Base-by-base conservation (phyloP, 2,888 invertebrate species). In the Spisula subtruncata region DNA sequence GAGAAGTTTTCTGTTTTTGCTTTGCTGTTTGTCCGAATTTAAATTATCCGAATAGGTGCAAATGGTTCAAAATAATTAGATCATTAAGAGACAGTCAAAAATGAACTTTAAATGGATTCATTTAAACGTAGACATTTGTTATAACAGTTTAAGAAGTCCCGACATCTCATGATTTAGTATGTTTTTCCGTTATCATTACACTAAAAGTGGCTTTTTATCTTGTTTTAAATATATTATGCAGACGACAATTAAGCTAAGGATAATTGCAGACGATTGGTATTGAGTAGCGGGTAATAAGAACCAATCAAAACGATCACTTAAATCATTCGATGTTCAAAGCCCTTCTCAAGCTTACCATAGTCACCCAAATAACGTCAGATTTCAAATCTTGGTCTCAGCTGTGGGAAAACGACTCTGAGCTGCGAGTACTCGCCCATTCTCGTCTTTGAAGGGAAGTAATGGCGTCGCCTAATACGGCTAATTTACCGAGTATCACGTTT, bases 391-490 rank as follows among this genome's bases (percentile, higher is more conserved):
- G 75, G 35, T 32, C 35, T 75, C 32, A 18, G 75, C 29, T 71
- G 85, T 85, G 85, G 85, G 85, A 85, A 85, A 80, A 41, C 54
- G n/a, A 32, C 48, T 46, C 29, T 6, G 51, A 85, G 14, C 29
- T 5, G 48, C 20, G 32, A 54, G 32, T 25, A 10, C 51, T 85
- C 51, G 41, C n/a, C 71, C 54, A 48, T 56, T 20, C 20, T 20
- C 51, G 51, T 56, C 83, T 90, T 90, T 85, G 87, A 90, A 71
- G 82, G 71, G 29, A 29, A 16, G 25, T 56, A n/a, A 48, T 84
- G 88, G 90, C 88, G 90, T 71, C 90, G 66, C 32, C 71, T 88
- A 86, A 88, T 88, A 81, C 46, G 48, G 60, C 46, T 89, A 87
- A 89, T 87, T 89, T 85, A 81, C 75, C 20, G 75, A 81, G 79